Percentiles rank a stretch among this genome's conserved stretches.
phyloP scores from a whole-genome alignment of 2,888 invertebrate genomes.

The Byasa hedistus region DNA sequence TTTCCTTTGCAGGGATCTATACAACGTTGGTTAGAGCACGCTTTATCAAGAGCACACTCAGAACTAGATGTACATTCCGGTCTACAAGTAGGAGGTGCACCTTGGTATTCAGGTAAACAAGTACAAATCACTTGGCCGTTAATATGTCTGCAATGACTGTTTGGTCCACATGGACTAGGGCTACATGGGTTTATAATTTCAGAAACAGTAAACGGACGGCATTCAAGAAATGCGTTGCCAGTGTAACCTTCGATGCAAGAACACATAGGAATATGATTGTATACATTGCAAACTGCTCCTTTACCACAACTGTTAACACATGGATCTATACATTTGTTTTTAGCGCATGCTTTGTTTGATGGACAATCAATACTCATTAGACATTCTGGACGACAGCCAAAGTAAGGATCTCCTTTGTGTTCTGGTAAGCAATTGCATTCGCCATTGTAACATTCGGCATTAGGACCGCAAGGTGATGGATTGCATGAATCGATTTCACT shows the following conservation, averaged over 20 bases:
- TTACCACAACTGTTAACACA: conserved; percentile 88
- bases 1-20: conserved; percentile 86
- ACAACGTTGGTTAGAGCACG: conserved; percentile 86
- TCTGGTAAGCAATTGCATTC: conserved; percentile 85
- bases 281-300: conserved; percentile 86
- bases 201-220: conserved; percentile 64
- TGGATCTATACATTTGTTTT: conserved; percentile 88
- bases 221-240: conserved; percentile 86
- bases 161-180: conserved; percentile 86
- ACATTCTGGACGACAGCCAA: conserved; percentile 90
- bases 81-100: conserved; percentile 85
- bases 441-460: conserved; percentile 85
- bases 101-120: conserved; percentile 83
- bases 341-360: conserved; percentile 84
- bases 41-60: conserved; percentile 83
- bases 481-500: conserved; percentile 79
- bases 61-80: conserved; percentile 85
- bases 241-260: conserved; percentile 81
- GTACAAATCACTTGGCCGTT: conserved; percentile 86
- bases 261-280: conserved; percentile 82
- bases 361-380: conserved; percentile 86
- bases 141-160: conserved; percentile 84
- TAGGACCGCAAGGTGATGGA: conserved; percentile 85
- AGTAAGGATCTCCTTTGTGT: conserved; percentile 88
- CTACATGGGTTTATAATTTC: conserved; percentile 81